Evolutionary conservation across 2,888 invertebrate species (phyloP).

Genomic region (Axea sp.): DNA sequence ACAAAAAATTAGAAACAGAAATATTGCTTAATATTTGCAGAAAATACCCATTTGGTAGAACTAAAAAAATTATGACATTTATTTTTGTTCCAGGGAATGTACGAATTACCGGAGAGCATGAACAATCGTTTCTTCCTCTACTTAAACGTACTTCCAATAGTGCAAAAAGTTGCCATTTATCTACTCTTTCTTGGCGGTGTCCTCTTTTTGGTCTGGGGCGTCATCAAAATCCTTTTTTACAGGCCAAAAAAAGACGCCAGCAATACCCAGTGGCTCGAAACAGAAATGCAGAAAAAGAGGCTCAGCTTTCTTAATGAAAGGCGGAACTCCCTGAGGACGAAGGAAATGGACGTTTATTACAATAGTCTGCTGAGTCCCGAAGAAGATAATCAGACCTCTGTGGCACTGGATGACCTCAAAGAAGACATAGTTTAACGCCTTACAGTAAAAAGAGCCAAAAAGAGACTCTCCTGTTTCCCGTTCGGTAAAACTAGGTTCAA

Average conservation of each 20-base stretch:
- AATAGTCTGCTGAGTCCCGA: constrained; percentile 75
- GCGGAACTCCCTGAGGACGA: constrained; percentile 67
- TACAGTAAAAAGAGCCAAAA: neutral
- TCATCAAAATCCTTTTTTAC: constrained; percentile 75
- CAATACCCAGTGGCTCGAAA: constrained; percentile 69
- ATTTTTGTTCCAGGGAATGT: constrained; percentile 83
- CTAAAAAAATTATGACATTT: no score
- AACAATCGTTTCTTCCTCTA: constrained; percentile 86
- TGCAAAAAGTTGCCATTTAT: constrained; percentile 82
- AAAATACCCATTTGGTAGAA: no score
- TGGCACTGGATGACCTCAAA: constrained; percentile 54
- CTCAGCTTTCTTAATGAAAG: constrained; percentile 70
- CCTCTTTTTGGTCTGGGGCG: constrained; percentile 80
- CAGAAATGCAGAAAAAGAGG: constrained; percentile 71
- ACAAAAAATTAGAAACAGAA: no score
- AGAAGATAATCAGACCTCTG: constrained; percentile 61
- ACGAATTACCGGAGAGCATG: constrained; percentile 83
- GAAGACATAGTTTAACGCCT: constrained; percentile 51
- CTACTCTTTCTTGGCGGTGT: constrained; percentile 80
- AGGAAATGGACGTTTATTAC: constrained; percentile 79
- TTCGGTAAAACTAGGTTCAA: no score
- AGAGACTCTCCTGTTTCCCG: constrained; percentile 5
- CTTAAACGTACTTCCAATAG: constrained; percentile 85
- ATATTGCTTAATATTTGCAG: no score
- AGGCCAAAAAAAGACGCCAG: constrained; percentile 63